Base-by-base conservation (phyloP, 2,113 vertebrate species). In the Megaleporinus macrocephalus region DNA sequence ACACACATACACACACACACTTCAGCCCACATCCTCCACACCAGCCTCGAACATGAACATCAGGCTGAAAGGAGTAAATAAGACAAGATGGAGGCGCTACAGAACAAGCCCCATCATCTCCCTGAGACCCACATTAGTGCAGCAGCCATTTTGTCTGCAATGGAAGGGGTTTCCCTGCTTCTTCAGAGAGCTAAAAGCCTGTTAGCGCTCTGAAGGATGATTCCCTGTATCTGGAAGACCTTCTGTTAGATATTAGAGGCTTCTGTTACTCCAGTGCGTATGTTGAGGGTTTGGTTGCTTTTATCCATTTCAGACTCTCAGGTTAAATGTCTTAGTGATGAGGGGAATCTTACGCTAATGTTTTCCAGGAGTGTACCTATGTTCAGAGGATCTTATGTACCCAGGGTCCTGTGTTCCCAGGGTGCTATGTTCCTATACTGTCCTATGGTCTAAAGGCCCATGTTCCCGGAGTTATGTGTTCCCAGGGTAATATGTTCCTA, bases 51-150 rank as follows among this genome's bases (percentile, higher is more conserved):
- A 76, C 66, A 47, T 75, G 36, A 74, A 79, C 55, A 75, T 69
- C 74, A 72, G n/a, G 20, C 66, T 57, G 36, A 73, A 16, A 65
- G 29, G 26, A 73, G 47, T 77, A 78, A 84, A 84, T 29, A 71
- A 71, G 69, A 72, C 55, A 26, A 79, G 77, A 79, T 65, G 73
- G 66, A 41, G 78, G 44, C 26, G 7, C 30, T 16, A 47, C 20
- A 12, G 59, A 59, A 49, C 51, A 49, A 59, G 22, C 36, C 22
- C 26, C 51, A 59, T 55, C 62, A 66, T 73, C 29, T 57, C 30
- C 59, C 63, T 49, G 44, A 70, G 27, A 76, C 55, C 55, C 36
- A 80, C 18, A 20, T 26, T 51, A 61, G 66, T 22, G 5, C 15
- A 62, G 53, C 63, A 66, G 76, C 47, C 33, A 65, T 73, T 83